Evolutionary conservation across 2,888 invertebrate genomes (phyloP), one percentile per base, ranked within the genome.

Genomic region (Pimpla rufipes): DNA sequence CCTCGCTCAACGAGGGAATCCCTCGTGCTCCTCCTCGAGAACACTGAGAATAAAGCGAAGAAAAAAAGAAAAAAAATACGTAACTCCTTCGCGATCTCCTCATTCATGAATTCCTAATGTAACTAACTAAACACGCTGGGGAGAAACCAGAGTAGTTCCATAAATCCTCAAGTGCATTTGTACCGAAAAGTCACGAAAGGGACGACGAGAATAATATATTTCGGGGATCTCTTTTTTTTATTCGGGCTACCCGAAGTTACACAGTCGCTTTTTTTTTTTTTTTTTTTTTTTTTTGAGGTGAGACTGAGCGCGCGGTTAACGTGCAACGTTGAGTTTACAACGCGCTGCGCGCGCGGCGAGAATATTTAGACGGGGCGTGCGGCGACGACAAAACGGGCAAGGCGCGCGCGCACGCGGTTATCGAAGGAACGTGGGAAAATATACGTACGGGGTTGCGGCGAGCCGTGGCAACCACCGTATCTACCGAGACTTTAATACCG

Each of bases 381-480:
- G 81, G 76, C 73, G 81, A 83, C 83, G 68, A 68, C 78, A 62
- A 86, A 86, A 85, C 81, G 79, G 37, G 62, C 18, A 37, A 62
- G 37, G 18, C 59, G 79, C 80, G 76, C 66, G 59, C 62, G 67
- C 67, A 55, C n/a, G 23, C 59, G 29, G 55, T 50, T 52, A 35
- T 78, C 64, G 67, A 71, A 37, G 40, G 70, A 85, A 78, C 87
- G 87, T 88, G 88, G 84, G 88, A 88, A 88, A 83, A 79, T 73
- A 67, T 59, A 70, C 16, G 18, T 50, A 66, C 70, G 35, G 68
- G 55, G 70, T 79, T 75, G 75, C 59, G 55, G 42, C 66, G 64
- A 66, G 57, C 47, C 67, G 52, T 45, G 13, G 62, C 66, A 67
- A 29, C 42, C 75, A 45, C 75, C 55, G 78, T 77, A 77, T 71